Conservation (phyloP, 1,140 invertebrate species). For the Euwallacea similis region DNA sequence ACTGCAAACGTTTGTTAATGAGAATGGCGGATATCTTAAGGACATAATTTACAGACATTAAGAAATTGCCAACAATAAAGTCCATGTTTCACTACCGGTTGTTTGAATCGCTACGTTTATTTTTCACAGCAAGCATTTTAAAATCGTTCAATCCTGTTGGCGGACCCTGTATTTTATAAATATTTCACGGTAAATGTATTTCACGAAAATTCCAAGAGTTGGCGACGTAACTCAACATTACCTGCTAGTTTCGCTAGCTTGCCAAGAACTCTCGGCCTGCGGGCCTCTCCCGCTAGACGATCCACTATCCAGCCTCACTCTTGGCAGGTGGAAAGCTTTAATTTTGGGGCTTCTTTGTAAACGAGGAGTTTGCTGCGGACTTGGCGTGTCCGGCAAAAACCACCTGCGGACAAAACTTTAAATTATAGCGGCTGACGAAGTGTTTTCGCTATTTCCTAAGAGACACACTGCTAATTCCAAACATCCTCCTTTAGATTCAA, state of each 20-base stretch:
- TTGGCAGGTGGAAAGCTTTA: constrained; percentile 32
- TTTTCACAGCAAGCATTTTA: background rate
- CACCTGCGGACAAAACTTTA: constrained; percentile 60
- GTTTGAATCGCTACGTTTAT: too few species aligned
- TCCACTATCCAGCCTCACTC: constrained; percentile 29
- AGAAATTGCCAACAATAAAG: too few species aligned
- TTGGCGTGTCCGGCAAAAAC: constrained; percentile 58
- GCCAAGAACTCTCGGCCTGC: constrained; percentile 23
- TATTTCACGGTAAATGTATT: too few species aligned
- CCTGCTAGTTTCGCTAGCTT: constrained; percentile 29
- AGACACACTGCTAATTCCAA: background rate
- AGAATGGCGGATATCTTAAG: too few species aligned
- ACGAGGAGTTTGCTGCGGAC: constrained; percentile 51
- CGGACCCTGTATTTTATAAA: too few species aligned
- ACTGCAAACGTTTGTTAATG: too few species aligned
- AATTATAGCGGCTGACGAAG: too few species aligned
- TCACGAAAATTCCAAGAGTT: background rate
- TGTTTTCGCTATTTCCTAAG: too few species aligned
- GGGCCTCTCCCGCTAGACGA: constrained; percentile 15
- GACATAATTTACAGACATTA: too few species aligned
- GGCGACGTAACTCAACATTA: background rate
- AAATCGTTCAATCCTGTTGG: too few species aligned
- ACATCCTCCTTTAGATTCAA: background rate
- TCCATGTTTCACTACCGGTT: too few species aligned
- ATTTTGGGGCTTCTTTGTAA: constrained; percentile 48